Conservation (phyloP, 2,113 vertebrate genomes). For the Oryzias javanicus region DNA sequence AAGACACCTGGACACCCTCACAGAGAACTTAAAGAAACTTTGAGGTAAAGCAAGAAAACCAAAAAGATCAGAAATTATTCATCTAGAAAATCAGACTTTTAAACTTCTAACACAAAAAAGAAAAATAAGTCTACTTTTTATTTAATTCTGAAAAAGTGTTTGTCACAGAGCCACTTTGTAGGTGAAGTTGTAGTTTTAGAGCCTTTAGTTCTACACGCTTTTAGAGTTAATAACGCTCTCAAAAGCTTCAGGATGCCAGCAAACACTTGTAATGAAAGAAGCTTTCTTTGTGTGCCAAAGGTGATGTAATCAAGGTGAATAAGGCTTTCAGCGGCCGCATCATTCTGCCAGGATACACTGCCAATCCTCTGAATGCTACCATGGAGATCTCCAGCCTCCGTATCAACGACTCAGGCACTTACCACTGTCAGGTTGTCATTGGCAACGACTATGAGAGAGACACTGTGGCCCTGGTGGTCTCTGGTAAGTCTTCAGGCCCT, state of each 20-base stretch:
- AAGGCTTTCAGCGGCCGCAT: conserved; percentile 84
- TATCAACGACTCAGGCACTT: conserved; percentile 88
- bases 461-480: conserved; percentile 87
- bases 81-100: background rate
- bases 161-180: background rate
- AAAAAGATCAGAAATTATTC: no score
- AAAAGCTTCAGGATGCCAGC: conserved; percentile 3
- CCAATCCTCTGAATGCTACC: conserved; percentile 82
- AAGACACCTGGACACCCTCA: no score
- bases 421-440: conserved; percentile 87
- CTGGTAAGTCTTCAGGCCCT: conserved; percentile 78
- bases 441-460: conserved; percentile 89
- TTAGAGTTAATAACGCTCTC: background rate
- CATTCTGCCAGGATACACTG: conserved; percentile 81
- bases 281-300: conserved; percentile 80
- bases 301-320: conserved; percentile 86
- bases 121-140: background rate
- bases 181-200: background rate
- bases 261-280: conserved; percentile 25
- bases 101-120: background rate
- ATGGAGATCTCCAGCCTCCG: conserved; percentile 82
- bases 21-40: no score
- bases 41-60: background rate
- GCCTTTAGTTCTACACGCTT: background rate
- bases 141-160: background rate